Conservation (phyloP, 2,797 vertebrate genomes). For the Neostethus bicornis region DNA sequence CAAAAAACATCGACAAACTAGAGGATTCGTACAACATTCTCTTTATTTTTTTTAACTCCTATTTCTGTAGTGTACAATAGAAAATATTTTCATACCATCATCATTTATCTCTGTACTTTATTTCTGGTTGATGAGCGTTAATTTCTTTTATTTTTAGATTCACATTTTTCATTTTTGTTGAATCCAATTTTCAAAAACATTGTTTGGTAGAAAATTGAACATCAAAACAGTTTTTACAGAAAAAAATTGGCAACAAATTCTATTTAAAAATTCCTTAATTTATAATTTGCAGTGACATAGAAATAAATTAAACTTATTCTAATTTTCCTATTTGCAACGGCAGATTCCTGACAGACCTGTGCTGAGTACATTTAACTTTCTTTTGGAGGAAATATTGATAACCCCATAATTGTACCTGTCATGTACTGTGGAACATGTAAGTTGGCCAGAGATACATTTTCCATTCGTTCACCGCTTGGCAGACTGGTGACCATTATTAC, state of each 20-base stretch:
- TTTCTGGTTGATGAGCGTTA: neutral
- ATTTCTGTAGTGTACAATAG: neutral
- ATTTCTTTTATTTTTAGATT: neutral
- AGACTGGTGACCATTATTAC: constrained; percentile 52
- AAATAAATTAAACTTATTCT: constrained; percentile 7
- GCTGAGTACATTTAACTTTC: neutral
- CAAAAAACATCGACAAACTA: neutral
- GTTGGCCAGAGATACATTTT: constrained; percentile 30
- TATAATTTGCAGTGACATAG: neutral
- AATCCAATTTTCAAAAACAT: no score
- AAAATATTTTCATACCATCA: neutral
- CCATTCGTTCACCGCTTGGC: constrained; percentile 52
- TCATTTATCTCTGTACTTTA: neutral
- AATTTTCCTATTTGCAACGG: neutral
- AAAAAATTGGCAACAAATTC: neutral
- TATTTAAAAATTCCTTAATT: neutral
- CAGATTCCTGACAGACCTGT: constrained; percentile 4
- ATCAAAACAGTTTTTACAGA: no score
- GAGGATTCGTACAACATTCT: neutral
- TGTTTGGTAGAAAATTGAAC: no score
- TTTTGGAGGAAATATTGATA: constrained; percentile 17
- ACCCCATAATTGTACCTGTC: constrained; percentile 46
- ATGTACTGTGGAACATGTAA: constrained; percentile 24
- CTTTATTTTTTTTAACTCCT: neutral
- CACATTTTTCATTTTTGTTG: no score